Conservation (phyloP, 1,140 invertebrate species). For the Carcinoscorpius rotundicauda region DNA sequence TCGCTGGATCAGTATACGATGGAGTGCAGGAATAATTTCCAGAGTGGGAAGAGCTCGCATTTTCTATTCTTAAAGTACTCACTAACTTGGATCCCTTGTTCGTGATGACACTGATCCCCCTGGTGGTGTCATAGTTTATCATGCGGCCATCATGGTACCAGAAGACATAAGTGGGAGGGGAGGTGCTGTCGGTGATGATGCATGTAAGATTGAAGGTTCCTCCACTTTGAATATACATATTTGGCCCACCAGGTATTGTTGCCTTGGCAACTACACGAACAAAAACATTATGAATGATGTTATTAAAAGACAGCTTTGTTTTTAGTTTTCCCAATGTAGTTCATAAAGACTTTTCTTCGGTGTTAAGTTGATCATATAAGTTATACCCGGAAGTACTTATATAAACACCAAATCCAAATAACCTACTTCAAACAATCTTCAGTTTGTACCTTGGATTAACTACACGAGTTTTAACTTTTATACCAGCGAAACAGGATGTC, state of each 20-base stretch:
- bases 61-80: constrained; percentile 72
- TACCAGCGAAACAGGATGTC: no score
- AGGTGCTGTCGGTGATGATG: constrained; percentile 64
- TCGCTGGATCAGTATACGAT: constrained; percentile 67
- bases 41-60: constrained; percentile 60
- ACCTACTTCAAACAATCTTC: no score
- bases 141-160: constrained; percentile 70
- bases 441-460: no score
- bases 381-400: no score
- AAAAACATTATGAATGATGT: neutral
- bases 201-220: constrained; percentile 81
- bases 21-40: constrained; percentile 63
- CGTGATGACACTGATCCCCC: constrained; percentile 59
- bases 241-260: constrained; percentile 62
- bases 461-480: no score
- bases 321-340: neutral
- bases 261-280: constrained; percentile 62
- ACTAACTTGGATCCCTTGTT: constrained; percentile 80
- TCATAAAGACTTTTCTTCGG: neutral
- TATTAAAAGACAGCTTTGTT: neutral
- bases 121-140: constrained; percentile 51
- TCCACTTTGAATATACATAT: constrained; percentile 68
- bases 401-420: no score
- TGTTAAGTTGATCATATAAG: no score
- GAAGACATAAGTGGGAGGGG: constrained; percentile 58